Base-by-base conservation (phyloP, 2,113 vertebrate genomes). In the Gavia stellata region DNA sequence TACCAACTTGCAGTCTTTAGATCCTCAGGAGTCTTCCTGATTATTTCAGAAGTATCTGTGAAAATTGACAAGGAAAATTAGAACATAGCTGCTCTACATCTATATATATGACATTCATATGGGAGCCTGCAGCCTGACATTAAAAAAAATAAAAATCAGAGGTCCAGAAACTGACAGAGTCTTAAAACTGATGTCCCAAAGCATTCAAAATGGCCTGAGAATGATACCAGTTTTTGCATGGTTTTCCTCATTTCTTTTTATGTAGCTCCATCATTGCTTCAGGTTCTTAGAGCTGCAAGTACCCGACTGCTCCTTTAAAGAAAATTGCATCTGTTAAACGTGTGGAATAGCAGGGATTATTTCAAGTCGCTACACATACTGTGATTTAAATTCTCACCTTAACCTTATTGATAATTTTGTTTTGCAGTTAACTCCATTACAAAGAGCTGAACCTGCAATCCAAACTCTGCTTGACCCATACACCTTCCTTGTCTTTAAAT, bases 171-270 rank as follows among this genome's bases (percentile, higher is more conserved):
- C 4, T 15, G 29, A 28, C 1, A 75, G 10, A 58, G 2, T 2
- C 55, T 63, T 63, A 50, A 80, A 96, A 55, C 10, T 36, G 3
- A 23, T 28, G 6, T 59, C 7, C 11, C 29, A 55, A 36, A 68
- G 14, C 17, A 18, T 4, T 44, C 8, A 6, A 65, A 81, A 73
- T 5, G 3, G 4, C 24, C 9, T 49, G 21, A 81, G 85, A 62
- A 6, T 40, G 5, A 13, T 4, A 21, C 1, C 4, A 33, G 1
- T 1, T 42, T 89, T 52, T 44, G 8, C 3, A 16, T 16, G 2
- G 1, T 15, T 92, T 88, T 62, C 6, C 20, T 73, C 1, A 38
- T 66, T 92, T 75, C 12, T 79, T 4, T 70, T 28, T 34, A 17
- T 11, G 58, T 53, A 52, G 4, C 3, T 40, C 44, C 36, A 29